Conservation (phyloP, 2,888 invertebrate species). For the Eupelmus urozonus region DNA sequence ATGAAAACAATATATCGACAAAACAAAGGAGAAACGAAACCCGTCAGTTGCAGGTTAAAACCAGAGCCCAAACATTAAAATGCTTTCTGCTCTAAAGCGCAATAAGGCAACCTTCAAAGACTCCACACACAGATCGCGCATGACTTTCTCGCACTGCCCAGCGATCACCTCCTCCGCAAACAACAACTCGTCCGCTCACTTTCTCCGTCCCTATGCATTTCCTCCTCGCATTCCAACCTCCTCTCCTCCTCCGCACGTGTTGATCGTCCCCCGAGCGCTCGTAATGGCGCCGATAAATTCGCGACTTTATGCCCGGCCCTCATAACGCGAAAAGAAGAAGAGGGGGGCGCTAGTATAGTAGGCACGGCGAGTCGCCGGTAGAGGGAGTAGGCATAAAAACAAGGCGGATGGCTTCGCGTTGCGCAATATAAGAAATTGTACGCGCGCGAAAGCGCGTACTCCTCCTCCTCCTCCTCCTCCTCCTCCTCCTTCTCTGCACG, state of each 20-base stretch:
- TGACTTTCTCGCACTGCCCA: slow-evolving; percentile 37
- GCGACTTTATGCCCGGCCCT: slow-evolving; percentile 59
- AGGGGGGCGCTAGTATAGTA: background rate
- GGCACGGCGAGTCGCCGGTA: background rate
- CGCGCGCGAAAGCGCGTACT: background rate
- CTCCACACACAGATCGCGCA: background rate
- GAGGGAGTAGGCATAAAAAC: slow-evolving; percentile 27
- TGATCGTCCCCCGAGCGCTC: background rate
- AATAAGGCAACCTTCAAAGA: slow-evolving; percentile 1
- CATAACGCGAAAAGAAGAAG: slow-evolving; percentile 6
- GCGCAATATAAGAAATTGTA: background rate
- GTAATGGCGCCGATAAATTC: slow-evolving; percentile 61
- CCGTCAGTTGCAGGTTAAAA: background rate
- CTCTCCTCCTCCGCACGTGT: slow-evolving; percentile 1
- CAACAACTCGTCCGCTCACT: slow-evolving; percentile 1
- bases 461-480: background rate
- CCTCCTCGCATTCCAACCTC: slow-evolving; percentile 15
- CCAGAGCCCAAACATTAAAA: background rate
- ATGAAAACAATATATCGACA: too few relatives aligned
- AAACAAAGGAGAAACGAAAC: background rate
- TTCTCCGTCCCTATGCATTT: slow-evolving; percentile 24
- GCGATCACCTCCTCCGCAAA: background rate
- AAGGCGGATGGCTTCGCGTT: slow-evolving; percentile 25
- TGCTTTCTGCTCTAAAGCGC: background rate
- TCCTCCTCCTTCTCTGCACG: background rate